These are phyloP conservation scores for Tinea semifulvella DNA, from an alignment of 2,888 invertebrate genomes.

Conservation along the genomic window DNA sequence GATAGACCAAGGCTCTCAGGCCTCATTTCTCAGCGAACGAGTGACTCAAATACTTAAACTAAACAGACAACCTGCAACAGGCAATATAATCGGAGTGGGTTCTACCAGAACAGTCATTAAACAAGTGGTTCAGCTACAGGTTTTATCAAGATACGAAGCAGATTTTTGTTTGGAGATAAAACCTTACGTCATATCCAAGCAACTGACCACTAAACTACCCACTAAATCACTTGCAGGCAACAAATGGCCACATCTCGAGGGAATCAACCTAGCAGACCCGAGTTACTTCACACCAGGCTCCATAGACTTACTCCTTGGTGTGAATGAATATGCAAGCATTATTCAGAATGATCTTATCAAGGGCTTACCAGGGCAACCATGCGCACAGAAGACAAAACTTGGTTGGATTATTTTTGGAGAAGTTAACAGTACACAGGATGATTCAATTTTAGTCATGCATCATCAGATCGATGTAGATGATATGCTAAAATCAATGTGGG, in stretches of 20 bases:
- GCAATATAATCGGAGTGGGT: neutral
- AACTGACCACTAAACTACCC: neutral
- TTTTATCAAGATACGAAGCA: too few species aligned
- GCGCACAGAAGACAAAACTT: neutral
- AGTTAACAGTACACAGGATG: too few species aligned
- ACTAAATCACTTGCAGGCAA: neutral
- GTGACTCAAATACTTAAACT: neutral
- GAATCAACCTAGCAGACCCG: neutral
- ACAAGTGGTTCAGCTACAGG: too few species aligned
- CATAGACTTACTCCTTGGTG: neutral
- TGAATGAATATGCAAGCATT: neutral
- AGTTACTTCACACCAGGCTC: neutral
- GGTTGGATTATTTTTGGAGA: neutral
- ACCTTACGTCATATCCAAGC: neutral
- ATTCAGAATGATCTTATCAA: neutral
- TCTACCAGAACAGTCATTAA: too few species aligned
- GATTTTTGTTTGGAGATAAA: too few species aligned
- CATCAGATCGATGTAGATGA: neutral
- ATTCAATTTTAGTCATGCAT: neutral
- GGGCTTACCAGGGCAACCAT: neutral
- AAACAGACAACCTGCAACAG: neutral
- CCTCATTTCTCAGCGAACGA: neutral
- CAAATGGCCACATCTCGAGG: neutral
- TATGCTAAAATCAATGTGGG: too few species aligned
- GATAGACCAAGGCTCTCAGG: neutral